Evolutionary conservation across 2,888 invertebrate species (phyloP), one percentile per base, ranked within the genome.

Genomic region (Rotaria socialis): DNA sequence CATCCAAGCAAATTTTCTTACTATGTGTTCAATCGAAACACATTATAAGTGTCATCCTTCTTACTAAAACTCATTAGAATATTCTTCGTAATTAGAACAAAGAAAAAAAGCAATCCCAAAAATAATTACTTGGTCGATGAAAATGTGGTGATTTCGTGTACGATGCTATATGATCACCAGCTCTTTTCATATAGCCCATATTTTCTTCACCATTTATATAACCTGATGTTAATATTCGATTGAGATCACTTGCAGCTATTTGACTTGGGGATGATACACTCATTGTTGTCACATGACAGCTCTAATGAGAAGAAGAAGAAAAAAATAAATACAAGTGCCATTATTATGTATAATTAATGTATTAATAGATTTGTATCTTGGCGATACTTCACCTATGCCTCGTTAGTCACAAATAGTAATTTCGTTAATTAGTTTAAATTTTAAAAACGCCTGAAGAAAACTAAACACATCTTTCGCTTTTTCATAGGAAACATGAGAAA

Each of bases 161-260:
- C 24, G 80, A 47, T 3, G n/a, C 47, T 24, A 47, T 80, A 47
- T 80, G 80, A 80, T 80, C 80, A 47, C 43, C 80, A 47, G 47
- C 80, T 80, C 80, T 22, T 47, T n/a, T 80, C 47, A 80, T n/a
- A 47, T 80, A 80, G n/a, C 80, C 80, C 80, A 80, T 80, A 80
- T 80, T 80, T 80, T 80, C 80, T 80, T 80, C 80, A 80, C 80
- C 80, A 80, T 80, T 80, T 47, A 80, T 80, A 47, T 80, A 80
- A 14, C 80, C 80, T 10, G 80, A 80, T 24, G 80, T 80, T 47
- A 80, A 80, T 11, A 80, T 16, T 47, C 80, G 80, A 80, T 80
- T 80, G 3, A 80, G n/a, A 80, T 80, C 80, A 47, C 47, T 80
- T 43, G 47, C 47, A 80, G 47, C 47, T 47, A 80, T 80, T 80